These are phyloP conservation scores for Cosmopolites sordidus DNA, from an alignment of 2,888 invertebrate species.

Conservation along the genomic window DNA sequence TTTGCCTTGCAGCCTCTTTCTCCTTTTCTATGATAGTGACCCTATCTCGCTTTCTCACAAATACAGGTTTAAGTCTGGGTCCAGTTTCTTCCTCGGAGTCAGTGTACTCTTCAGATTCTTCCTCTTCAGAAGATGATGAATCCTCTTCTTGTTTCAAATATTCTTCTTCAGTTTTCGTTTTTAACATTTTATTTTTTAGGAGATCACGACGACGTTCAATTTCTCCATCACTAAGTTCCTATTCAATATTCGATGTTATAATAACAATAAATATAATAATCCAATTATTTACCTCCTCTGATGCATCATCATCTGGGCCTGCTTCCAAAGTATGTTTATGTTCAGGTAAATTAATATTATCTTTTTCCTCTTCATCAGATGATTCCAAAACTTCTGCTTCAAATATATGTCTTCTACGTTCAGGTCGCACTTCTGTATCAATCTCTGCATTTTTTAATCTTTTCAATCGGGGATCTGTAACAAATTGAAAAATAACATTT, in stretches of 20 bases:
- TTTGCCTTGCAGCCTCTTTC: constrained; percentile 77
- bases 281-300: constrained; percentile 59
- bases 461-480: constrained; percentile 68
- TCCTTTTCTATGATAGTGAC: constrained; percentile 95
- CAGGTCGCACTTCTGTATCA: constrained; percentile 52
- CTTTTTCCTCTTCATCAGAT: constrained; percentile 55
- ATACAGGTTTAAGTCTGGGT: constrained; percentile 82
- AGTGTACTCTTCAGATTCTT: constrained; percentile 81
- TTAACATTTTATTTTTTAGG: constrained; percentile 62
- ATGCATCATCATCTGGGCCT: constrained; percentile 57
- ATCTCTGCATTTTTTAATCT: constrained; percentile 58
- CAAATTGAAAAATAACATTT: too few relatives aligned
- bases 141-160: constrained; percentile 70
- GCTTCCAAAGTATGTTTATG: constrained; percentile 48
- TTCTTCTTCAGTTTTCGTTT: constrained; percentile 66
- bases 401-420: constrained; percentile 61
- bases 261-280: too few relatives aligned
- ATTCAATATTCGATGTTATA: too few relatives aligned
- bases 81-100: constrained; percentile 86
- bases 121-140: constrained; percentile 63
- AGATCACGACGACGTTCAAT: constrained; percentile 75
- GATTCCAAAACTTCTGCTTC: constrained; percentile 65
- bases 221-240: constrained; percentile 49
- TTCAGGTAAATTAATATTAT: constrained; percentile 42
- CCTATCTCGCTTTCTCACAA: constrained; percentile 88